These are phyloP conservation scores for Psittacula cyanocephala DNA, from an alignment of 2,113 vertebrate genomes.

Conservation along the genomic window DNA sequence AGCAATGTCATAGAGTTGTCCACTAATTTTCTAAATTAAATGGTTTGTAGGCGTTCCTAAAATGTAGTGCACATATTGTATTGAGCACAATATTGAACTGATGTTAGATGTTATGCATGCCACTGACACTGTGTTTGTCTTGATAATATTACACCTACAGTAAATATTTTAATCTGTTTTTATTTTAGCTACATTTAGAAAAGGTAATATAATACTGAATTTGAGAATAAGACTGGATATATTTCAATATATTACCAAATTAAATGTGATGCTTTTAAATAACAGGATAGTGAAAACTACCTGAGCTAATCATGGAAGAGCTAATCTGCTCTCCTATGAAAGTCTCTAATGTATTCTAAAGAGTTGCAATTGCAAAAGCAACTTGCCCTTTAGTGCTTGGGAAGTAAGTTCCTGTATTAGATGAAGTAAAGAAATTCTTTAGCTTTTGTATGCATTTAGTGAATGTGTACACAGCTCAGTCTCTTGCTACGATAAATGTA, in stretches of 20 bases:
- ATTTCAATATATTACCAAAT: background rate
- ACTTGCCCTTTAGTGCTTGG: background rate
- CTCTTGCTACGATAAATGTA: background rate
- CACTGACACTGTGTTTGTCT: background rate
- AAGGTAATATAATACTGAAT: background rate
- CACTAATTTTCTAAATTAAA: background rate
- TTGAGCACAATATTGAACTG: background rate
- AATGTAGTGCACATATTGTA: conserved; percentile 34
- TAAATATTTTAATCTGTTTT: background rate
- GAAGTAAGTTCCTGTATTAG: background rate
- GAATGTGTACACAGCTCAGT: background rate
- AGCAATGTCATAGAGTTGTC: background rate
- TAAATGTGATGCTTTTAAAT: background rate
- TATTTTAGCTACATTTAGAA: background rate
- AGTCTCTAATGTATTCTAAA: background rate
- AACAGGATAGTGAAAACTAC: background rate
- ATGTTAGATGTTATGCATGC: background rate
- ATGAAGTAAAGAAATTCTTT: background rate
- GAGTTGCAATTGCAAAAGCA: background rate
- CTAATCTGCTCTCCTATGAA: background rate
- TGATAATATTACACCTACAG: background rate
- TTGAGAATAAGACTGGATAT: background rate
- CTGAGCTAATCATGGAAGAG: background rate
- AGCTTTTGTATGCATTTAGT: fast-evolving
- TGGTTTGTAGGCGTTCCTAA: background rate